Percentiles rank a stretch among this genome's conserved stretches.
phyloP scores from a whole-genome alignment of 2,113 vertebrate genomes.

The Rhynchomys soricoides region DNA sequence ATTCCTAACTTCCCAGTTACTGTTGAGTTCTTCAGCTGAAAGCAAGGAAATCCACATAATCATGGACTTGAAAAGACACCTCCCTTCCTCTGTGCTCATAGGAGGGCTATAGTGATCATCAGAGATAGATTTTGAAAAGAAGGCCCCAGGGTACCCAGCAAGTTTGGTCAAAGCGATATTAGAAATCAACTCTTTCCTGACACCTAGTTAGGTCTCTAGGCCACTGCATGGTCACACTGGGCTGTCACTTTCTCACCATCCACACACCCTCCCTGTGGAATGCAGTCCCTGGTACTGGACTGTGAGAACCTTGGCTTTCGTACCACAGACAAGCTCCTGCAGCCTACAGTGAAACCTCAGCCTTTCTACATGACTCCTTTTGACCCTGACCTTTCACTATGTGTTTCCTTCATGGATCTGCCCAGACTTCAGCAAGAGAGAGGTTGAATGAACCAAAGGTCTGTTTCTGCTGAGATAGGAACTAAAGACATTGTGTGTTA shows the following conservation, averaged over 20 bases:
- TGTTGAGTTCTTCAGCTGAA: not conserved
- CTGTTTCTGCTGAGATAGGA: not conserved
- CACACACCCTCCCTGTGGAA: rapidly evolving
- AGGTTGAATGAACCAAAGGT: not conserved
- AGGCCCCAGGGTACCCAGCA: not conserved
- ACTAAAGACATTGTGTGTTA: not conserved
- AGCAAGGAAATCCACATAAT: not conserved
- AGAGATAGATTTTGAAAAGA: conserved; percentile 12
- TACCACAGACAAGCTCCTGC: rapidly evolving
- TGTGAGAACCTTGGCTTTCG: rapidly evolving
- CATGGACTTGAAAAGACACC: not conserved
- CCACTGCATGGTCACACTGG: rapidly evolving
- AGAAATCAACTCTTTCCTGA: not conserved
- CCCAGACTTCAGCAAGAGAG: not conserved
- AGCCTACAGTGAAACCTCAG: not conserved
- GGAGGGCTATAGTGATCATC: not conserved
- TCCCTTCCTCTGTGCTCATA: too few species aligned
- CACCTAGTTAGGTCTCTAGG: not conserved
- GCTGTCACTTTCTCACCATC: rapidly evolving
- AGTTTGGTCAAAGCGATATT: not conserved
- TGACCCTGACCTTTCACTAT: not conserved
- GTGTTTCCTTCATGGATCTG: not conserved
- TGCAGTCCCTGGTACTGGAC: not conserved
- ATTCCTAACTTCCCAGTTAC: not conserved
- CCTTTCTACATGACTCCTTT: not conserved